Conservation (phyloP, 2,113 vertebrate genomes). For the Piprites chloris region DNA sequence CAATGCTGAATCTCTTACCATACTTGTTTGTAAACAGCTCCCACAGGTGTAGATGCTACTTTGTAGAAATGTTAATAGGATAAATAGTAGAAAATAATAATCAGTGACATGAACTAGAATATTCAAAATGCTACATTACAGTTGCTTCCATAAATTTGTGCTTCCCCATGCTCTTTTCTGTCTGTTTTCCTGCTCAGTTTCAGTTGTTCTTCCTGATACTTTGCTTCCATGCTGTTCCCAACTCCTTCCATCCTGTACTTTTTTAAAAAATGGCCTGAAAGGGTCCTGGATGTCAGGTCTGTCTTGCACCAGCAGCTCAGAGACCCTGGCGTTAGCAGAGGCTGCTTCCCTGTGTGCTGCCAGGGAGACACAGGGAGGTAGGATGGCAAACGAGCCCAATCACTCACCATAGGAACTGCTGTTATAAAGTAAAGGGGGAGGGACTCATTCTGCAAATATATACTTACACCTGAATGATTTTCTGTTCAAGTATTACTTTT, state of each 20-base stretch:
- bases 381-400: conserved; percentile 20
- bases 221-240: background rate
- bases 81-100: background rate
- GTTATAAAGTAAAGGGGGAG: background rate
- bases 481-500: conserved; percentile 27
- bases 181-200: background rate
- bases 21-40: background rate
- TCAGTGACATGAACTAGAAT: background rate
- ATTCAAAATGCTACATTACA: background rate
- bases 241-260: background rate
- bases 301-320: background rate
- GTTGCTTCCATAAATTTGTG: background rate
- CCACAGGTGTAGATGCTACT: background rate
- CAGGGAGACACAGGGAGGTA: background rate
- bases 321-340: fast-evolving
- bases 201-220: background rate
- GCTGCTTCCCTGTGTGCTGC: background rate
- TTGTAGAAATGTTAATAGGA: background rate
- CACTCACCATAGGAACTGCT: background rate
- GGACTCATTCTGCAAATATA: background rate
- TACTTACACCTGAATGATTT: background rate
- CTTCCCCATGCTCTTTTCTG: background rate
- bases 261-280: background rate
- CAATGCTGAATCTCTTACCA: background rate
- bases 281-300: background rate